These are phyloP conservation scores for Oryzias woworae DNA, from an alignment of 2,113 vertebrate species.

Conservation along the genomic window DNA sequence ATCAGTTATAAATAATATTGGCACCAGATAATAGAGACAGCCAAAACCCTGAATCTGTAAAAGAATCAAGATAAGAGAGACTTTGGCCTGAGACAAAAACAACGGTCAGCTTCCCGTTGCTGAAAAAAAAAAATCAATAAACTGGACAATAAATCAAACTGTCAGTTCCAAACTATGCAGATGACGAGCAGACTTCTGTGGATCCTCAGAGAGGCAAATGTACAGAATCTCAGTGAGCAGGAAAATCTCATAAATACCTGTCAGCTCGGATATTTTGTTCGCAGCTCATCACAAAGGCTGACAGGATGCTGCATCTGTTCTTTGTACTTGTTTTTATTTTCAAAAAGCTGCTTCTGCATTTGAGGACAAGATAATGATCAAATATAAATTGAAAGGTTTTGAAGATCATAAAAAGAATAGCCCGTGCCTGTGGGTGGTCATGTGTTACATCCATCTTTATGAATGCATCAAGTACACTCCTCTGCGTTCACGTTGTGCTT, in stretches of 20 bases:
- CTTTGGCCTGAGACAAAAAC: slow-evolving; percentile 11
- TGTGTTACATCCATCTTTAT: too few species aligned
- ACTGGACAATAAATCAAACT: slow-evolving; percentile 38
- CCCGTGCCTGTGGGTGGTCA: slow-evolving; percentile 6
- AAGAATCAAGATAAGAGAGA: slow-evolving; percentile 2
- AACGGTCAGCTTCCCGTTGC: slow-evolving; percentile 1
- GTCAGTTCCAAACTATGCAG: slow-evolving; percentile 18
- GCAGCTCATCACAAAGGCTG: slow-evolving; percentile 1
- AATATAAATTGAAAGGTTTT: slow-evolving; percentile 20
- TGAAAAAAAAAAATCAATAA: slow-evolving; percentile 7
- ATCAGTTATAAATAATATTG: slow-evolving; percentile 23
- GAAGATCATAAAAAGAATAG: slow-evolving; percentile 17
- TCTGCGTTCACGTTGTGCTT: too few species aligned
- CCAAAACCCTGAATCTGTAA: slow-evolving; percentile 5
- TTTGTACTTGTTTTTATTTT: slow-evolving; percentile 28
- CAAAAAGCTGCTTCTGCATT: slow-evolving; percentile 1
- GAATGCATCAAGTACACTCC: too few species aligned
- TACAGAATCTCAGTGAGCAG: slow-evolving; percentile 12
- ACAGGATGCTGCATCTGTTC: slow-evolving; percentile 7
- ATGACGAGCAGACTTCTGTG: slow-evolving; percentile 35
- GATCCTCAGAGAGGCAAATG: slow-evolving; percentile 9
- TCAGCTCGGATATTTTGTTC: slow-evolving; percentile 26
- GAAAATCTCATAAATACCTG: slow-evolving; percentile 41
- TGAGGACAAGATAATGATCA: slow-evolving; percentile 23
- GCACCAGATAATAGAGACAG: slow-evolving; percentile 8